phyloP scores from a whole-genome alignment of 2,797 vertebrate species.

The Salmo trutta region DNA sequence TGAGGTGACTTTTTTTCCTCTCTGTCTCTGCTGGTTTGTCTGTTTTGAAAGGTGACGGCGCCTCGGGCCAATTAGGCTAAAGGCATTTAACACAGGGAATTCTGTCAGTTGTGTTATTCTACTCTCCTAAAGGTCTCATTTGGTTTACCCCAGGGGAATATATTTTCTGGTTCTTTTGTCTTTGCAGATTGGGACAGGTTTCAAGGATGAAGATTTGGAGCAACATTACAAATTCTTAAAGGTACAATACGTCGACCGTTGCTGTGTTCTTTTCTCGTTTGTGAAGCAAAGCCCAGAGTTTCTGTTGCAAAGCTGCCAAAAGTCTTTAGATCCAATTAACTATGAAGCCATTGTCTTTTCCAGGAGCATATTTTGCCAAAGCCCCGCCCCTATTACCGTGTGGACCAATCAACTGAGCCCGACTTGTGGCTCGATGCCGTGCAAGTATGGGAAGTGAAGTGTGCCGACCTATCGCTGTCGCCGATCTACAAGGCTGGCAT shows the following conservation, averaged over 20 bases:
- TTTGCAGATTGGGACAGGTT: conserved; percentile 88
- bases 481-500: conserved; percentile 88
- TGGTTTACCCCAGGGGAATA: conserved; percentile 42
- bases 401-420: conserved; percentile 79
- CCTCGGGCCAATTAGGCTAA: conserved; percentile 60
- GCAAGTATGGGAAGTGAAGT: conserved; percentile 92
- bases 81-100: conserved; percentile 27
- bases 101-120: conserved; percentile 25
- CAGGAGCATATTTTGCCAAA: conserved; percentile 82
- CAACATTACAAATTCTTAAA: conserved; percentile 83
- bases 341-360: not conserved
- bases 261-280: not conserved
- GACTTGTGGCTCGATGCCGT: conserved; percentile 88
- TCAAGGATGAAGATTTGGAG: conserved; percentile 89
- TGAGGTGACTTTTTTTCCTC: not conserved
- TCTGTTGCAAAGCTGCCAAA: conserved; percentile 30
- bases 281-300: conserved; percentile 23
- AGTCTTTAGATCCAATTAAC: not conserved
- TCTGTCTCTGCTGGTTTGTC: conserved; percentile 51
- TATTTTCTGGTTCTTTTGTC: conserved; percentile 7
- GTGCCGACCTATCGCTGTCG: conserved; percentile 89
- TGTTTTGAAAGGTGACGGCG: conserved; percentile 58
- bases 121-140: conserved; percentile 53
- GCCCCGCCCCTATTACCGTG: conserved; percentile 83
- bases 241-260: conserved; percentile 63